These are phyloP conservation scores for Phyllostomus discolor DNA, from an alignment of 2,113 vertebrate species.

Conservation along the genomic window DNA sequence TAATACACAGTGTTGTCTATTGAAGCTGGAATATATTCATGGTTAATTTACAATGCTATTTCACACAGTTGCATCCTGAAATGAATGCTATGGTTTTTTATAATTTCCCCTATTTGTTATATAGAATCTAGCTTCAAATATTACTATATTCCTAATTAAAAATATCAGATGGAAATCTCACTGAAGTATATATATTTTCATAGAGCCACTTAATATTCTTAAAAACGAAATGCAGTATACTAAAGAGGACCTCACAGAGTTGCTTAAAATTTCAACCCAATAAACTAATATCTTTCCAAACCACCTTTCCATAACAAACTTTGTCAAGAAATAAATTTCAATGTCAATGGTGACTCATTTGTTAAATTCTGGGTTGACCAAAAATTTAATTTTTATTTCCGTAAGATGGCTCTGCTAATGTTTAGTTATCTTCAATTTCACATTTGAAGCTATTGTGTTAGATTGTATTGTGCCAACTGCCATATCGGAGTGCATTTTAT, in stretches of 20 bases:
- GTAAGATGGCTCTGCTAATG: too few species aligned
- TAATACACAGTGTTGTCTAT: neutral
- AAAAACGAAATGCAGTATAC: neutral
- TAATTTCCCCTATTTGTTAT: neutral
- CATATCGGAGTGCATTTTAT: too few species aligned
- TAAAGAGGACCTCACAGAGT: neutral
- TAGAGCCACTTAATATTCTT: neutral
- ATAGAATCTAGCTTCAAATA: neutral
- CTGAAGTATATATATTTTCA: neutral
- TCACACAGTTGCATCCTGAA: neutral
- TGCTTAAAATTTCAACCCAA: neutral
- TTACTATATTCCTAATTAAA: neutral
- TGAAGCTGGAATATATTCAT: neutral
- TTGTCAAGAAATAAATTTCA: neutral
- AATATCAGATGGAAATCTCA: neutral
- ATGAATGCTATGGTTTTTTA: neutral
- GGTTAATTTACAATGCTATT: neutral
- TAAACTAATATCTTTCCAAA: neutral
- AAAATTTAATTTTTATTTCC: too few species aligned
- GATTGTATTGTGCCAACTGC: too few species aligned
- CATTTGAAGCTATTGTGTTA: too few species aligned
- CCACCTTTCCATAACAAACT: neutral
- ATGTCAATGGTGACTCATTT: slow-evolving; percentile 68
- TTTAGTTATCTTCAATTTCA: too few species aligned
- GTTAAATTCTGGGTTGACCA: neutral